Evolutionary conservation across 2,797 vertebrate genomes (phyloP), one percentile per base, ranked within the genome.

Genomic region (Notolepis coatsorum): DNA sequence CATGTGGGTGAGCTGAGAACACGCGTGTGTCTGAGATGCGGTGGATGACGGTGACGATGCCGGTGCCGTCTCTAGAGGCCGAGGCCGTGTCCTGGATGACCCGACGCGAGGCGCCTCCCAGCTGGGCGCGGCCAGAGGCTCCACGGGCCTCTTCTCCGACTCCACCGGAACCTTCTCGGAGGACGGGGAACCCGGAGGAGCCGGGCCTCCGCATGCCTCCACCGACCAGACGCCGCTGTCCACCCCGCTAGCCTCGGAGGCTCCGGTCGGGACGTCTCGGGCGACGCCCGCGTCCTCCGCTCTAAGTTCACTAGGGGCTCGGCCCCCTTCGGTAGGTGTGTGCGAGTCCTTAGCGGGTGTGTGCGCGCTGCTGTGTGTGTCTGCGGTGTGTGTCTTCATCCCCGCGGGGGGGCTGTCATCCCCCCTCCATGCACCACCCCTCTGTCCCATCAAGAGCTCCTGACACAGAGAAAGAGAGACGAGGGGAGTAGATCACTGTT

Each of bases 401-500:
- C 75, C 48, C 69, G 60, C 20, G 24, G 72, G 51, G 45, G 43
- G 42, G 61, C 51, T 65, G 49, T 63, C 81, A 61, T 66, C 70
- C 79, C 72, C 83, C 71, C 61, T 70, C 79, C 84, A 85, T 77
- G 69, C 79, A 87, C 60, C 68, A 64, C 73, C 88, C 80, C 56
- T 68, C 68, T 67, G 64, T 65, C 74, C 76, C 56, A 25, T 61
- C 55, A 67, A 70, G 82, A 85, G 75, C 78, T 81, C 84, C 81
- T 83, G 88, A 92, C 80, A 88, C 84, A 91, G 82, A 89, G 73
- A 90, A 63, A 83, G 75, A 86, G 88, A 91, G 84, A 84, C 80
- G 58, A 51, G 64, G 68, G 73, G 55, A 69, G 75, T 85, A 15
- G 62, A 84, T 90, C 81, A 86, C 74, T 75, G 76, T 20, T n/a